Evolutionary conservation across 2,888 invertebrate species (phyloP), one percentile per base, ranked within the genome.

Genomic region (Odontocolon sp.): DNA sequence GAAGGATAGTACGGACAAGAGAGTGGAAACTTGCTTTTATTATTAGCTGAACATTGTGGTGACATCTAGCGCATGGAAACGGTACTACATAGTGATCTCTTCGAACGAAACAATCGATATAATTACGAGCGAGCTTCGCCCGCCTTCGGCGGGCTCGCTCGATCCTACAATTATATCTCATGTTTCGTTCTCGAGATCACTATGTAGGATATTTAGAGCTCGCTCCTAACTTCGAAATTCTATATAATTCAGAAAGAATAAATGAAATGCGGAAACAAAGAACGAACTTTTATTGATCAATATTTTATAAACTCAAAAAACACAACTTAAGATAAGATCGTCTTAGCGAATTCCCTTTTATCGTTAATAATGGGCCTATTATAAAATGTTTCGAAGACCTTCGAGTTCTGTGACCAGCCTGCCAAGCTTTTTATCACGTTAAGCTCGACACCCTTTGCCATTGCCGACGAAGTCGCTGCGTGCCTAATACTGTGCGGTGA

Each of bases 391-490:
- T 38, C 69, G 11, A 69, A 69, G 14, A 63, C 63, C 54, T 42
- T 52, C 3, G 71, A 71, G 11, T 18, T 33, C 31, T 54, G n/a
- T 21, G 63, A 70, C 71, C 54, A 71, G 8, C 71, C 56, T 26
- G 63, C 71, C 42, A 63, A 42, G 33, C 28, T 52, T 14, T 61
- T 63, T 2, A 71, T 71, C 6, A 52, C 16, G 4, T 21, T 45
- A 5, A 71, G 8, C 9, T 71, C 71, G 8, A 71, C 16, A 3
- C 70, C 70, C 31, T 52, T 61, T 14, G 70, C 50, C 28, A 70
- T 38, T 2, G 70, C 69, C 18, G 59, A 54, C 33, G 59, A 69
- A 9, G 69, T 59, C 18, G 40, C 40, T 26, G 69, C 69, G 42
- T 70, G 70, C 28, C 70, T 38, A 36, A 52, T 50, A 14, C 61